phyloP scores from a whole-genome alignment of 2,797 vertebrate species.

The Gobionotothen gibberifrons region DNA sequence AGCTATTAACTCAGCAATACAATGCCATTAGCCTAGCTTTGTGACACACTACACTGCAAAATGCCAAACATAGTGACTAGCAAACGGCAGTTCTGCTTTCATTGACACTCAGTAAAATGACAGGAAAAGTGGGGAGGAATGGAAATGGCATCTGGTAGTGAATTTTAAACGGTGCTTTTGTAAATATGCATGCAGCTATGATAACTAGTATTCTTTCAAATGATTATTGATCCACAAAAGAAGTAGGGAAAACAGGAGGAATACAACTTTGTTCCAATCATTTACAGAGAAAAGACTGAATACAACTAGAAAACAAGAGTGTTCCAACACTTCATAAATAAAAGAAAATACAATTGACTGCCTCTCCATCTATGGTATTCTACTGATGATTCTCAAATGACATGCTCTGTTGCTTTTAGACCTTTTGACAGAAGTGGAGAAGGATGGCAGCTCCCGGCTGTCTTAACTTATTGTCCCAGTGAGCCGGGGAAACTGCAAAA shows the following conservation, averaged over 20 bases:
- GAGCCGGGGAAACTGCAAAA: constrained; percentile 39
- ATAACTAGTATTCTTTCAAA: constrained; percentile 14
- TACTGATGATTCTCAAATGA: constrained; percentile 48
- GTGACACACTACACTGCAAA: constrained; percentile 38
- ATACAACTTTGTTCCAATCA: neutral
- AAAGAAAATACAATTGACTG: constrained; percentile 1
- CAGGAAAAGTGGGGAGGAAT: constrained; percentile 12
- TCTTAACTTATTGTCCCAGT: constrained; percentile 43
- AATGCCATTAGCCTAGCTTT: constrained; percentile 61
- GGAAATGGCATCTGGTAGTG: constrained; percentile 37
- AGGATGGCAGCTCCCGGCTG: constrained; percentile 33
- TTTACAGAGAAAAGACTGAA: neutral
- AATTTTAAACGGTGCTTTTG: constrained; percentile 41
- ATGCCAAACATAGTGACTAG: constrained; percentile 43
- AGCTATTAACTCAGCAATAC: constrained; percentile 66
- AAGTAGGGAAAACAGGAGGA: neutral
- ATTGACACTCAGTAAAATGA: constrained; percentile 38
- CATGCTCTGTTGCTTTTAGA: constrained; percentile 43
- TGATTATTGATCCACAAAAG: constrained; percentile 11
- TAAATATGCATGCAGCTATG: constrained; percentile 29
- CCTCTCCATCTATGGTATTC: neutral
- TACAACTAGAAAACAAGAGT: constrained; percentile 20
- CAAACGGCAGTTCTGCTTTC: constrained; percentile 56
- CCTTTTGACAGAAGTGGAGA: constrained; percentile 33
- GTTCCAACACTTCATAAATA: neutral